Evolutionary conservation across 2,113 vertebrate genomes (phyloP).

Genomic region (Xyrauchen texanus): DNA sequence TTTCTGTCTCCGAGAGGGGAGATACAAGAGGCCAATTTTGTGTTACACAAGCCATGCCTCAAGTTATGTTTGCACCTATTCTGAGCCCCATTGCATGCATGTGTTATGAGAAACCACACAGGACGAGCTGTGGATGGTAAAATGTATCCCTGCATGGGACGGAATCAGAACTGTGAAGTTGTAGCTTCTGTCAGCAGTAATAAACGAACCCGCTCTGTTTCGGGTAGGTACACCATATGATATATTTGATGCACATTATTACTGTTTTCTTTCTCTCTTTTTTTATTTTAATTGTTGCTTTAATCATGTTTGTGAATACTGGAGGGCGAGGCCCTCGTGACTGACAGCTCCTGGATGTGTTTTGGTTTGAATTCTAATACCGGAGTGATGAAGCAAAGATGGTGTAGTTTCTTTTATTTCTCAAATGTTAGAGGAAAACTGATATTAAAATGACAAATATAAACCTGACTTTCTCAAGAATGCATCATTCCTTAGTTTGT

Average conservation of each 20-base stretch:
- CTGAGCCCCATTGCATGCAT: constrained; percentile 34
- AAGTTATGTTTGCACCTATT: constrained; percentile 36
- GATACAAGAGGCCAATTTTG: neutral
- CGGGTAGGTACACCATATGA: constrained; percentile 10
- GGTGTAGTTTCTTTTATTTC: constrained; percentile 28
- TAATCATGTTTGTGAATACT: constrained; percentile 24
- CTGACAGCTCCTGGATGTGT: constrained; percentile 34
- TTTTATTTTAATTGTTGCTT: constrained; percentile 31
- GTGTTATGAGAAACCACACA: neutral
- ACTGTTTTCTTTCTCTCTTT: neutral
- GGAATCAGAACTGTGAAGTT: constrained; percentile 51
- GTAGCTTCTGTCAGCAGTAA: constrained; percentile 45
- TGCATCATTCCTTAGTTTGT: constrained; percentile 28
- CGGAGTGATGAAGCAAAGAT: constrained; percentile 30
- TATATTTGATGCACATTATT: constrained; percentile 25
- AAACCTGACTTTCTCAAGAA: constrained; percentile 31
- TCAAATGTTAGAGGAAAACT: constrained; percentile 33
- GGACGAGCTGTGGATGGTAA: neutral
- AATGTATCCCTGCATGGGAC: neutral
- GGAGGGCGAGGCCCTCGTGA: constrained; percentile 59
- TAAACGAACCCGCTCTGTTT: constrained; percentile 43
- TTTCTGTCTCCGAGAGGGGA: neutral
- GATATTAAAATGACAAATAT: constrained; percentile 57
- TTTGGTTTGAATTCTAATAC: constrained; percentile 36
- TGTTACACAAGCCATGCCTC: constrained; percentile 24